phyloP scores from a whole-genome alignment of 1,140 invertebrate species.

The Macrosteles quadrilineatus region DNA sequence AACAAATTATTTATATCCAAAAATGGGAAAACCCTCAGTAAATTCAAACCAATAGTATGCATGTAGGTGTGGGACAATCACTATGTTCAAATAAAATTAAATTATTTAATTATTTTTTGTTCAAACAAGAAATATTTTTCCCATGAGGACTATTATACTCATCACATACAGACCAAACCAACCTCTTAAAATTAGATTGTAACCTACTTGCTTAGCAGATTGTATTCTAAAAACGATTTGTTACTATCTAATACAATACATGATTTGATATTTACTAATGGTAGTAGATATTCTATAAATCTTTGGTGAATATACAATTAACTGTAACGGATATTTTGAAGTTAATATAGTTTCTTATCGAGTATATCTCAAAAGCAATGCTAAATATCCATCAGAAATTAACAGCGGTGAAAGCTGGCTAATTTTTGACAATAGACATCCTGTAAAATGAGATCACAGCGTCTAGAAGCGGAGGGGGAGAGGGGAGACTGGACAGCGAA shows the following conservation, averaged over 20 bases:
- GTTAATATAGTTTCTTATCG: not conserved
- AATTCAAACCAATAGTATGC: too few species aligned
- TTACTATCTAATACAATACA: conserved; percentile 20
- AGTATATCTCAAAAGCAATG: conserved; percentile 12
- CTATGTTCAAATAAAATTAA: too few species aligned
- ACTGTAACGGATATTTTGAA: conserved; percentile 3
- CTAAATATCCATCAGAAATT: conserved; percentile 9
- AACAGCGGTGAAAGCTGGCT: conserved; percentile 22
- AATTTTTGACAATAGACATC: not conserved
- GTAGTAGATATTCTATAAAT: not conserved
- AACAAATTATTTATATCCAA: too few species aligned
- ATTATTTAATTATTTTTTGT: too few species aligned
- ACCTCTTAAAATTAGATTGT: too few species aligned
- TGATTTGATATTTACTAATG: not conserved
- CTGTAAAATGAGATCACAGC: not conserved
- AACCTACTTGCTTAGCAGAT: too few species aligned
- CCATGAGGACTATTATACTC: too few species aligned
- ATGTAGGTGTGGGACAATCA: too few species aligned
- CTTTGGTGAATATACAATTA: conserved; percentile 1
- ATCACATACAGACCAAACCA: too few species aligned
- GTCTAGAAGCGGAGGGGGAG: conserved; percentile 17
- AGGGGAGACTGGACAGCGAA: conserved; percentile 3
- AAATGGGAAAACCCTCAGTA: too few species aligned
- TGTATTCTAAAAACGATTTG: too few species aligned
- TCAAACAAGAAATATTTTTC: too few species aligned